Conservation (phyloP, 2,888 invertebrate species). For the Emmelina monodactyla region DNA sequence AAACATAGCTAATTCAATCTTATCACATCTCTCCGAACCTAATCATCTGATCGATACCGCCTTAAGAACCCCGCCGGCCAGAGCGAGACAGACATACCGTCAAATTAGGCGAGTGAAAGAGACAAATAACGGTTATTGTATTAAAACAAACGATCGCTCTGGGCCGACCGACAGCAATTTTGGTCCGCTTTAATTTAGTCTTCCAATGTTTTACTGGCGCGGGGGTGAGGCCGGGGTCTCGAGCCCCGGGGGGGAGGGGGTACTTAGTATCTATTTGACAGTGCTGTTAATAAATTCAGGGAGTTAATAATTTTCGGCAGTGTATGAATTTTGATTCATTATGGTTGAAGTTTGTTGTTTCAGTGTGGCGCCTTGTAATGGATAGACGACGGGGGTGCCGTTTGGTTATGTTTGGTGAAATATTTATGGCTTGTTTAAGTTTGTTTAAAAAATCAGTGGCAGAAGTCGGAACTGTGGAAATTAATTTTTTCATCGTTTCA, state of each 20-base stretch:
- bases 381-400: too few relatives aligned
- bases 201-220: conserved; percentile 60
- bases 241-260: conserved; percentile 22
- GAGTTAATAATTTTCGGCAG: conserved; percentile 42
- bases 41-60: too few relatives aligned
- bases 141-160: conserved; percentile 65
- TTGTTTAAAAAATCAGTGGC: too few relatives aligned
- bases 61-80: conserved; percentile 52
- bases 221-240: conserved; percentile 28
- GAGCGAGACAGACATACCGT: conserved; percentile 28
- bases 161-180: conserved; percentile 60
- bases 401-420: too few relatives aligned
- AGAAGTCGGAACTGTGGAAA: too few relatives aligned
- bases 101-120: conserved; percentile 41
- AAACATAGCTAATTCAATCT: too few relatives aligned
- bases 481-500: too few relatives aligned
- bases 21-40: too few relatives aligned
- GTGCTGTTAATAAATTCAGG: conserved; percentile 53
- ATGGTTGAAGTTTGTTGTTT: too few relatives aligned
- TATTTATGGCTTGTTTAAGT: too few relatives aligned
- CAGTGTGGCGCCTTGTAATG: too few relatives aligned
- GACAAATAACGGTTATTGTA: conserved; percentile 54
- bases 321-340: conserved; percentile 19
- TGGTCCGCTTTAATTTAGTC: conserved; percentile 65
- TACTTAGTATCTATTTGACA: conserved; percentile 61